Conservation (phyloP, 2,888 invertebrate genomes). For the Neria commutata region DNA sequence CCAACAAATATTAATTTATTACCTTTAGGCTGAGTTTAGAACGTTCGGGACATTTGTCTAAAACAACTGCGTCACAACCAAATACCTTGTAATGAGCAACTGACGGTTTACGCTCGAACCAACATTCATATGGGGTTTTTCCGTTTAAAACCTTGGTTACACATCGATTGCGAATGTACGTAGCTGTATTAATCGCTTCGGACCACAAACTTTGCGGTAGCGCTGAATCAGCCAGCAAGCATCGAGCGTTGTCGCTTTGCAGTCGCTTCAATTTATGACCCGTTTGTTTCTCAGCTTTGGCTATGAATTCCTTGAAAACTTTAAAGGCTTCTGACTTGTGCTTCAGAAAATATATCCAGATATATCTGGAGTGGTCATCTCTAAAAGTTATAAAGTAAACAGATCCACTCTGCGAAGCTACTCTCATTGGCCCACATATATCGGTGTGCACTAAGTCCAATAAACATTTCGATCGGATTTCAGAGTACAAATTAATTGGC, state of each 20-base stretch:
- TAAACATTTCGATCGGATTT: background rate
- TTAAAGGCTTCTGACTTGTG: background rate
- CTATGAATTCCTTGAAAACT: background rate
- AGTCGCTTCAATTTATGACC: background rate
- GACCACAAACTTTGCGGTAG: constrained; percentile 30
- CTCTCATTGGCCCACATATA: background rate
- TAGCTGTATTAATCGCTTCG: constrained; percentile 30
- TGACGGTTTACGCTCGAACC: constrained; percentile 26
- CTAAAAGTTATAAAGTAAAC: background rate
- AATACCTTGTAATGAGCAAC: constrained; percentile 27
- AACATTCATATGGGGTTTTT: constrained; percentile 29
- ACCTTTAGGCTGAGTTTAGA: constrained; percentile 27
- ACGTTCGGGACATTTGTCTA: constrained; percentile 21
- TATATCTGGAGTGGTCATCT: background rate
- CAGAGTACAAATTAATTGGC: background rate
- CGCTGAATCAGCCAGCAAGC: constrained; percentile 22
- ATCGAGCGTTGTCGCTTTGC: constrained; percentile 15
- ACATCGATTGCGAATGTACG: constrained; percentile 31
- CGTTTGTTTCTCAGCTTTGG: background rate
- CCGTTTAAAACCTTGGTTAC: constrained; percentile 22
- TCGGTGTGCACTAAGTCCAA: background rate
- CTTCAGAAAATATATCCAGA: background rate
- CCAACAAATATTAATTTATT: constrained; percentile 24
- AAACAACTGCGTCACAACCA: too few species aligned
- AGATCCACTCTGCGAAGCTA: background rate